These are phyloP conservation scores for Seriola rivoliana DNA, from an alignment of 2,113 vertebrate genomes.

Conservation along the genomic window DNA sequence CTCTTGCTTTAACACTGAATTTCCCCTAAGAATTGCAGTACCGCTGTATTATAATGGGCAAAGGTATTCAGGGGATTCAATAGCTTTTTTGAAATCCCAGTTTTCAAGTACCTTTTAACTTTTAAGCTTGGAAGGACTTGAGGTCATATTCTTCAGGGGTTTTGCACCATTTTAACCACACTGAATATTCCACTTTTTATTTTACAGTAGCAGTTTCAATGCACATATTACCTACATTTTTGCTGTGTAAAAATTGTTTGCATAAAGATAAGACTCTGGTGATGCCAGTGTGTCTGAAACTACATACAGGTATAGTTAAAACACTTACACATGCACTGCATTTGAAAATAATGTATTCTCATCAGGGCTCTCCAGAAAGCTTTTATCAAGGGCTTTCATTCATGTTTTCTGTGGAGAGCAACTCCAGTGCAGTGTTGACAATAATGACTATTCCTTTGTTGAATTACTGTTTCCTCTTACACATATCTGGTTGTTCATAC, in stretches of 20 bases:
- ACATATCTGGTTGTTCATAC: background rate
- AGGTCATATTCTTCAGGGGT: slow-evolving; percentile 1
- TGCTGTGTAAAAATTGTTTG: background rate
- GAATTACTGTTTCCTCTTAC: background rate
- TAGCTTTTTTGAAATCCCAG: slow-evolving; percentile 6
- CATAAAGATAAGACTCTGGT: background rate
- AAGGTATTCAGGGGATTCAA: slow-evolving; percentile 4
- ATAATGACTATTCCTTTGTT: background rate
- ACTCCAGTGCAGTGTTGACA: background rate
- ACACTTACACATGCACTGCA: background rate
- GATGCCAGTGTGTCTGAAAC: background rate
- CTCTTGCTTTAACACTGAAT: background rate
- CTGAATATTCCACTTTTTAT: slow-evolving; percentile 6
- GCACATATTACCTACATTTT: background rate
- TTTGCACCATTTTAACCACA: background rate
- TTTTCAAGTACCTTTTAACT: background rate
- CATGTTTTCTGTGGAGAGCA: background rate
- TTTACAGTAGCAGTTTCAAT: background rate
- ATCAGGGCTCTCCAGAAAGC: background rate
- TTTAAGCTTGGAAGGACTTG: slow-evolving; percentile 3
- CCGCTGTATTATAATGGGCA: background rate
- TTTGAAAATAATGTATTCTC: background rate
- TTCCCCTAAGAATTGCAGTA: background rate
- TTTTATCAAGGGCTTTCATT: background rate
- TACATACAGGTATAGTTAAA: background rate